Conservation (phyloP, 2,797 vertebrate genomes). For the Erethizon dorsatum region DNA sequence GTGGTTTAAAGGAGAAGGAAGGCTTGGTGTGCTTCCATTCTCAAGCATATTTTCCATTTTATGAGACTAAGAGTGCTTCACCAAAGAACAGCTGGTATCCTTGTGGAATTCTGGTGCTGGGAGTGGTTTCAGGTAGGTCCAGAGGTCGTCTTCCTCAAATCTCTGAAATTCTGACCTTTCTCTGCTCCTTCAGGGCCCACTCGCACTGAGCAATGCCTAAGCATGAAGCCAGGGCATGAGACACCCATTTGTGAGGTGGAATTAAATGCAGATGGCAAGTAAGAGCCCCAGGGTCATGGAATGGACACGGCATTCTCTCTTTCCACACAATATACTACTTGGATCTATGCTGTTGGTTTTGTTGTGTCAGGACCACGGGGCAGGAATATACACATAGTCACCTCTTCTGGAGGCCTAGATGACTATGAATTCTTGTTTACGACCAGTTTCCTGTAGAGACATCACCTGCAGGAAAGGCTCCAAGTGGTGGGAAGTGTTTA, state of each 20-base stretch:
- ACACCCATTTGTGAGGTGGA: neutral
- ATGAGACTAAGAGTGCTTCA: neutral
- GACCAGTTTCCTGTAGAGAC: neutral
- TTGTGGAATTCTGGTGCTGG: neutral
- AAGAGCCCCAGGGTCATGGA: accelerated
- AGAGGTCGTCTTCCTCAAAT: neutral
- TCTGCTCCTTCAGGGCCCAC: neutral
- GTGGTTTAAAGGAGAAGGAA: neutral
- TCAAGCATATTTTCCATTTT: neutral
- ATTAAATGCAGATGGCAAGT: neutral
- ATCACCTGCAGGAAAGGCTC: constrained; percentile 6
- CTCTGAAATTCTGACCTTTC: neutral
- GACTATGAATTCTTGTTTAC: constrained; percentile 43
- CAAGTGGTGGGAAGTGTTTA: constrained; percentile 56
- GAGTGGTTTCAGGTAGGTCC: neutral
- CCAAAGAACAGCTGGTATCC: neutral
- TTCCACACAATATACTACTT: neutral
- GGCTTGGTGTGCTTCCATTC: neutral
- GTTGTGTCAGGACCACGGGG: neutral
- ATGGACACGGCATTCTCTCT: neutral
- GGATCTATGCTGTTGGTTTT: neutral
- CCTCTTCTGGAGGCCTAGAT: neutral
- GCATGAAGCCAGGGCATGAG: neutral
- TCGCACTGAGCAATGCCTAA: neutral
- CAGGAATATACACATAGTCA: neutral